A percentile compares a stretch with the other conserved stretches of the same genome.
Evolutionary conservation across 2,888 invertebrate species (phyloP).

Genomic region (Leptogaster cylindrica): DNA sequence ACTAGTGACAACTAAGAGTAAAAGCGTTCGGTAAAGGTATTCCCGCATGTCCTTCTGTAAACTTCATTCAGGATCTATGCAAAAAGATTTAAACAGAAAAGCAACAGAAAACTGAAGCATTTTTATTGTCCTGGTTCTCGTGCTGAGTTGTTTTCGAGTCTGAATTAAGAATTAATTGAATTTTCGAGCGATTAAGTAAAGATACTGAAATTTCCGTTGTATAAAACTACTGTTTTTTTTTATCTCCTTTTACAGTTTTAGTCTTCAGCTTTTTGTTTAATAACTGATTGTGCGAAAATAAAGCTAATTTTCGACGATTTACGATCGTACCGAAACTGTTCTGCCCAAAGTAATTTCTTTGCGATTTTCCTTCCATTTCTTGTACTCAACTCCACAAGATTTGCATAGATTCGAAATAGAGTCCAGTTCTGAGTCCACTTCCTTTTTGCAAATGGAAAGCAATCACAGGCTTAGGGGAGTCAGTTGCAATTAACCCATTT

Average conservation of each 20-base stretch:
- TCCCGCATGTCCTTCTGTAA: background rate
- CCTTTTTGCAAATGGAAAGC: slow-evolving; percentile 29
- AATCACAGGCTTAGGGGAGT: slow-evolving; percentile 24
- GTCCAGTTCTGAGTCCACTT: slow-evolving; percentile 22
- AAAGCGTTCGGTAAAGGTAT: background rate
- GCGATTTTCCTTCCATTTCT: slow-evolving; percentile 14
- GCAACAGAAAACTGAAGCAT: too few species aligned
- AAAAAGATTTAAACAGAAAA: too few species aligned
- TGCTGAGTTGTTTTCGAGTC: too few species aligned
- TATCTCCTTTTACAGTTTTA: slow-evolving; percentile 10
- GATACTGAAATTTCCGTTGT: too few species aligned
- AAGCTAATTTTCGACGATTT: slow-evolving; percentile 23
- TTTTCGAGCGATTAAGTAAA: too few species aligned
- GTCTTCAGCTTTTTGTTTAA: slow-evolving; percentile 13
- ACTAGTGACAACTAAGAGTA: background rate
- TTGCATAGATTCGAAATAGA: slow-evolving; percentile 24
- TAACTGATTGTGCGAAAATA: slow-evolving; percentile 13
- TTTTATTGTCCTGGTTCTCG: too few species aligned
- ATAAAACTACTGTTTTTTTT: too few species aligned
- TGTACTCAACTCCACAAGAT: slow-evolving; percentile 4
- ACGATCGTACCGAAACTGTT: background rate
- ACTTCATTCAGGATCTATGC: background rate
- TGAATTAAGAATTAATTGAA: slow-evolving; percentile 14
- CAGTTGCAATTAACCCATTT: slow-evolving; percentile 34
- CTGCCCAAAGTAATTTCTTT: slow-evolving; percentile 29